A percentile compares a stretch with the other conserved stretches of the same genome.
These are phyloP conservation scores for Drosophila subquinaria DNA, from an alignment of 2,888 invertebrate species.

Conservation along the genomic window DNA sequence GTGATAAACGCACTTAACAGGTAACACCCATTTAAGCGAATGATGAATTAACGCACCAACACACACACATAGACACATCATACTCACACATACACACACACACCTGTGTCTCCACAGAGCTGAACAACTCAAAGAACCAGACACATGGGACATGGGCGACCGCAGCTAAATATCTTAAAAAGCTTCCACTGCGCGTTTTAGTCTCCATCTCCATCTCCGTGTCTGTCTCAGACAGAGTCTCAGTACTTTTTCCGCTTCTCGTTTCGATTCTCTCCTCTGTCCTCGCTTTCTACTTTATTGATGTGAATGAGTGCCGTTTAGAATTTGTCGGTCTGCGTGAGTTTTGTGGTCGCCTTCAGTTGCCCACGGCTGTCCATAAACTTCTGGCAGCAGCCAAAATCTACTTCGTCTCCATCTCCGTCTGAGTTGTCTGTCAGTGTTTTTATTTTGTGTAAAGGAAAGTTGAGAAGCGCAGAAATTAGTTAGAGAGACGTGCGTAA, in stretches of 20 bases:
- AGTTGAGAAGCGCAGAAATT: slow-evolving; percentile 74
- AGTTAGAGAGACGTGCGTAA: slow-evolving; percentile 75
- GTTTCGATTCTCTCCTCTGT: neutral
- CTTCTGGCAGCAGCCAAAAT: slow-evolving; percentile 64
- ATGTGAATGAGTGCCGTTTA: slow-evolving; percentile 68
- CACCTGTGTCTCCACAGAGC: neutral
- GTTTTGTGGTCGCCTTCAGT: slow-evolving; percentile 19
- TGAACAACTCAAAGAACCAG: slow-evolving; percentile 12
- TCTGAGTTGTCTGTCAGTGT: slow-evolving; percentile 24
- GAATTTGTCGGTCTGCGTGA: slow-evolving; percentile 53
- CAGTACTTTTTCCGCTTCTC: neutral
- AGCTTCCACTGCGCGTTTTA: neutral
- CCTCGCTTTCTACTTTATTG: slow-evolving; percentile 6
- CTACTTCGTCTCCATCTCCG: slow-evolving; percentile 31
- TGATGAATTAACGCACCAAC: slow-evolving; percentile 70
- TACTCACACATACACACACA: slow-evolving; percentile 14
- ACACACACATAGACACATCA: slow-evolving; percentile 15
- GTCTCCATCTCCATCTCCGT: neutral
- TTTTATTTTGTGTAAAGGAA: slow-evolving; percentile 35
- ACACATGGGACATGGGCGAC: slow-evolving; percentile 22
- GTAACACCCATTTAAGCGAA: slow-evolving; percentile 78
- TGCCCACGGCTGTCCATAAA: slow-evolving; percentile 59
- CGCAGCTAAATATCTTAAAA: slow-evolving; percentile 46
- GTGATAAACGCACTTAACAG: slow-evolving; percentile 83
- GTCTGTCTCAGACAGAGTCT: neutral